A percentile compares a stretch with the other conserved stretches of the same genome.
Conservation (phyloP, 2,888 invertebrate species). For the Monoplex corrugatus region DNA sequence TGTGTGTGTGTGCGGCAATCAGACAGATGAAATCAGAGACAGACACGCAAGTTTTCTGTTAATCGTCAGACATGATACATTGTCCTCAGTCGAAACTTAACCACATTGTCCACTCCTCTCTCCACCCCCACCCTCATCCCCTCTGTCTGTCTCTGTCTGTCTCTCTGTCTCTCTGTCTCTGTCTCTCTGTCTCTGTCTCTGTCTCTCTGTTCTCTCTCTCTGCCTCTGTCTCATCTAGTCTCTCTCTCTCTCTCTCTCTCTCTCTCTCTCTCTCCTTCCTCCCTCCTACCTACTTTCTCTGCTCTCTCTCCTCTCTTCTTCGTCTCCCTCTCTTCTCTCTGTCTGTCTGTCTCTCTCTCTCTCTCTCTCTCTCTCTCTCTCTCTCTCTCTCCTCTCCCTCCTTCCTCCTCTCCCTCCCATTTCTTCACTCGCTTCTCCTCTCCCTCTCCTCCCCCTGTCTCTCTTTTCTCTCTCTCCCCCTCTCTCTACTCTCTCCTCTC, state of each 20-base stretch:
- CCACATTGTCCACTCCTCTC: too few relatives aligned
- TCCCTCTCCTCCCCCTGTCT: neutral
- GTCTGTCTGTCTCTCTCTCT: neutral
- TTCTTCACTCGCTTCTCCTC: neutral
- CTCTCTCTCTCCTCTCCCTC: neutral
- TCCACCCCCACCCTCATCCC: too few relatives aligned
- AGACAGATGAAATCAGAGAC: too few relatives aligned
- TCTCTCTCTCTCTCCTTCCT: constrained; percentile 13
- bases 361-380: constrained; percentile 14
- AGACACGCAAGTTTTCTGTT: too few relatives aligned
- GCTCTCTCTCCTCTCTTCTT: constrained; percentile 15
- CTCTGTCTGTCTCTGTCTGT: too few relatives aligned
- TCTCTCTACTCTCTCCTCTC: neutral
- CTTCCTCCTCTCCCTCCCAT: neutral
- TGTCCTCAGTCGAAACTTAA: too few relatives aligned
- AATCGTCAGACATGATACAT: too few relatives aligned
- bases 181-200: too few relatives aligned
- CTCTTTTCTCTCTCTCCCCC: neutral
- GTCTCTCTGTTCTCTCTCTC: neutral
- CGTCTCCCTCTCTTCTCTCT: neutral
- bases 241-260: neutral
- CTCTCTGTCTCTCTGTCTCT: too few relatives aligned
- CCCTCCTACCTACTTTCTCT: neutral
- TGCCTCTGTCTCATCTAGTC: neutral
- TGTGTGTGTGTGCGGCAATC: too few relatives aligned